A percentile compares a stretch with the other conserved stretches of the same genome.
Evolutionary conservation across 2,113 vertebrate genomes (phyloP).

Genomic region (Ceyx cyanopectus): DNA sequence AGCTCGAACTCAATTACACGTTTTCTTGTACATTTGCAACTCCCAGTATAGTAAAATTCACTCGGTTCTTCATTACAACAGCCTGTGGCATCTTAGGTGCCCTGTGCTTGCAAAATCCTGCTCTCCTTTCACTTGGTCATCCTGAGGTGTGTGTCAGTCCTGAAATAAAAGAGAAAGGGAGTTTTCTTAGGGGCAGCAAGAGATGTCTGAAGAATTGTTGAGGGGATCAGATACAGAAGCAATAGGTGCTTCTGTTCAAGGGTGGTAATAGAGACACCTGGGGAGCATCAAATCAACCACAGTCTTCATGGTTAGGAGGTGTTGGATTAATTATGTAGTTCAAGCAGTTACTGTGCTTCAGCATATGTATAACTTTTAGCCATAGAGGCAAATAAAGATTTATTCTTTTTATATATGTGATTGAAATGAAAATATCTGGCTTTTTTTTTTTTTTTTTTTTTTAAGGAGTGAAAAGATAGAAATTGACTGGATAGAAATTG

Average conservation of each 20-base stretch:
- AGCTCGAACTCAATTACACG: background rate
- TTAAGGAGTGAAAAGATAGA: background rate
- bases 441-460: background rate
- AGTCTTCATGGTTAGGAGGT: background rate
- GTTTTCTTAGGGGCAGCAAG: background rate
- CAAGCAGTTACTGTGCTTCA: background rate
- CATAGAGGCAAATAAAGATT: background rate
- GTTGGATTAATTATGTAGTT: background rate
- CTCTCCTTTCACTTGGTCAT: background rate
- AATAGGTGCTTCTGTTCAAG: background rate
- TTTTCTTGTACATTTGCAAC: background rate
- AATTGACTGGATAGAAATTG: background rate
- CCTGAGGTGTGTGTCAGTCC: background rate
- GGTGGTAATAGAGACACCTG: background rate
- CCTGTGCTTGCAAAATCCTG: background rate
- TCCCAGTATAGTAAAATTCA: background rate
- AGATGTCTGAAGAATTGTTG: background rate
- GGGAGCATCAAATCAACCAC: background rate
- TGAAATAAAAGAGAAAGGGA: background rate
- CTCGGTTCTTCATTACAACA: background rate
- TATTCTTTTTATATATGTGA: background rate
- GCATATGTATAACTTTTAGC: background rate
- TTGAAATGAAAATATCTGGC: background rate
- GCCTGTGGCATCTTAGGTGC: background rate
- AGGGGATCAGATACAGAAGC: background rate